Evolutionary conservation across 2,113 vertebrate species (phyloP).

Genomic region (Edolisoma coerulescens): DNA sequence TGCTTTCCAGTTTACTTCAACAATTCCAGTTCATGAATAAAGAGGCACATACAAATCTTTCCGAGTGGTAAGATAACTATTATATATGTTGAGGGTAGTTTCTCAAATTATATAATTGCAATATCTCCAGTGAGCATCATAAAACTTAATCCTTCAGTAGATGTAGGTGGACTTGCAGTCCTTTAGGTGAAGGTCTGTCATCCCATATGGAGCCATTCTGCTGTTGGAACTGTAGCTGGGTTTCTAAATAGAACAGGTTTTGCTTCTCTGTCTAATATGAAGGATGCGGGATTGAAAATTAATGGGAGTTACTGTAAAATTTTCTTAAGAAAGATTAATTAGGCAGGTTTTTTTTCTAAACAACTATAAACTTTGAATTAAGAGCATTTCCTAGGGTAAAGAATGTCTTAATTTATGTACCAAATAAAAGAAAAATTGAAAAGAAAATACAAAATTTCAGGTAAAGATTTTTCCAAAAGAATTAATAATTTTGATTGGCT

Average conservation of each 20-base stretch:
- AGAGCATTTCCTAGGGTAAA: not conserved
- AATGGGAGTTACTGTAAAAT: not conserved
- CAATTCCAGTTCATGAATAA: slow-evolving; percentile 65
- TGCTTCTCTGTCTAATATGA: not conserved
- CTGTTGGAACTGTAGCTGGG: not conserved
- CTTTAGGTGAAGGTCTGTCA: not conserved
- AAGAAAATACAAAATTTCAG: not conserved
- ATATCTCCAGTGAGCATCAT: not conserved
- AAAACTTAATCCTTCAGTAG: not conserved
- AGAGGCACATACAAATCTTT: not conserved
- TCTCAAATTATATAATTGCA: not conserved
- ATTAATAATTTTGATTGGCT: not conserved
- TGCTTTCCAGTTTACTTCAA: slow-evolving; percentile 70
- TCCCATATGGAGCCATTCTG: not conserved
- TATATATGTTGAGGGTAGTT: not conserved
- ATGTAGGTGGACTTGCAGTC: not conserved
- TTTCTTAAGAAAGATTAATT: not conserved
- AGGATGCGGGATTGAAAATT: not conserved
- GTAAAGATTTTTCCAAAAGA: not conserved
- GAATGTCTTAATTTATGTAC: not conserved
- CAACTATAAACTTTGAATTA: not conserved
- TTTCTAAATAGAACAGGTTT: not conserved
- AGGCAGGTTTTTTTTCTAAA: not conserved
- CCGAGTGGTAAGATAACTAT: slow-evolving; percentile 69
- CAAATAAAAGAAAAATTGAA: not conserved